Base-by-base conservation (phyloP, 2,888 invertebrate genomes). In the Acanthoscelides obtectus region DNA sequence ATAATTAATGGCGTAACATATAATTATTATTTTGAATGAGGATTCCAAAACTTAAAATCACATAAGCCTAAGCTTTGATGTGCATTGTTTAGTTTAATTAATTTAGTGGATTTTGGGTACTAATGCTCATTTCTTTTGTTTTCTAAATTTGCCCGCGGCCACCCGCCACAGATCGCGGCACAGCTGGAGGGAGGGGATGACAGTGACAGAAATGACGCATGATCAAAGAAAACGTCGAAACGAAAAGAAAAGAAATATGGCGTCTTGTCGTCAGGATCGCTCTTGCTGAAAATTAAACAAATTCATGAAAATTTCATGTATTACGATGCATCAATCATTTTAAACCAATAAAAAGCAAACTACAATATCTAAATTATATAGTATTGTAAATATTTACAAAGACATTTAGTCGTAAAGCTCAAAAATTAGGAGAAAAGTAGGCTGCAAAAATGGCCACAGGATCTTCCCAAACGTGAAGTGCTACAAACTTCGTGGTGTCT, bases 251-350 rank as follows among this genome's bases (percentile, higher is more conserved):
- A 77, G 75, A 77, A 81, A 81, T 83, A 85, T 85, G 85, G 85
- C 85, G 84, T 83, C 80, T 79, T 79, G 81, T 82, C 80, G 81
- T 81, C 79, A 82, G 84, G 84, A 84, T 79, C 80, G 82, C 80
- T 82, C 78, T 79, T 78, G 79, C 79, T 79, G 78, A 80, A 79
- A 80, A 76, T 77, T 72, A 75, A 73, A 45, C 45, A 45, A 81
- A 83, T 83, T 83, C 80, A 75, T 73, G 80, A 80, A 78, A 80
- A 81, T 81, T 80, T 79, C 77, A 84, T 85, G 84, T 82, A 80
- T 77, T 81, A 84, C 83, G 84, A 82, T 79, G 75, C 82, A 85
- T 85, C 84, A 79, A 80, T 76, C 77, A 79, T 77, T 78, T 79
- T 80, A 78, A 80, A 80, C 70, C 71, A 77, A 79, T 78, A 79